phyloP scores from a whole-genome alignment of 2,797 vertebrate genomes.

The Leptoclinus maculatus region DNA sequence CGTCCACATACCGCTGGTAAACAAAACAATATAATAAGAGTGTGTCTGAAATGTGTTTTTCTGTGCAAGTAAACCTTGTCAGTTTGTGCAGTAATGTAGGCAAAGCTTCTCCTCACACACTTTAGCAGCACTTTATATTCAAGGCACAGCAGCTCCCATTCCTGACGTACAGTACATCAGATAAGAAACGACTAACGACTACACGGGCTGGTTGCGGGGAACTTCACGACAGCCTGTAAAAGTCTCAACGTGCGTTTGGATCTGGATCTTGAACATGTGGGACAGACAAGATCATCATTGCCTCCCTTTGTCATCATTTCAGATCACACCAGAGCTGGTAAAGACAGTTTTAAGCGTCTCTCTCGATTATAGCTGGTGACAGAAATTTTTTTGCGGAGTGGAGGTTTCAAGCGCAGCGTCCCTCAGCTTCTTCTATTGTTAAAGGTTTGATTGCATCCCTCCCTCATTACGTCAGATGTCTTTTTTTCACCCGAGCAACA shows the following conservation, averaged over 20 bases:
- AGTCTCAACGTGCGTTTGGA: not conserved
- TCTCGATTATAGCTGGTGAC: not conserved
- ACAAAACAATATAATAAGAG: constrained; percentile 3
- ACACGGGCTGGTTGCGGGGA: constrained; percentile 4
- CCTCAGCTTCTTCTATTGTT: constrained; percentile 8
- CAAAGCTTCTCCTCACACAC: constrained; percentile 7
- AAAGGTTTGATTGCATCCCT: constrained; percentile 1
- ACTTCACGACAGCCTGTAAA: not conserved
- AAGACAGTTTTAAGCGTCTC: constrained; percentile 14
- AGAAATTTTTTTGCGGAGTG: constrained; percentile 30
- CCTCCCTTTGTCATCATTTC: not conserved
- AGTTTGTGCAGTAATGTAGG: constrained; percentile 10
- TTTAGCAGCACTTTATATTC: constrained; percentile 24
- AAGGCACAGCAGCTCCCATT: constrained; percentile 50
- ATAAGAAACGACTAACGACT: not conserved
- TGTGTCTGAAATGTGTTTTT: constrained; percentile 23
- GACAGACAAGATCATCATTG: constrained; percentile 25
- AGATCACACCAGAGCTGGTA: constrained; percentile 2
- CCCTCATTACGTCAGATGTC: not conserved
- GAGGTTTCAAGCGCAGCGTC: constrained; percentile 43
- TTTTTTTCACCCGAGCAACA: not conserved
- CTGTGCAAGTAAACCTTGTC: constrained; percentile 26
- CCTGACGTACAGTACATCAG: not conserved
- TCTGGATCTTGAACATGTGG: not conserved
- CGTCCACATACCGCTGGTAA: constrained; percentile 37